Conservation (phyloP, 2,113 vertebrate genomes). For the Origma solitaria region DNA sequence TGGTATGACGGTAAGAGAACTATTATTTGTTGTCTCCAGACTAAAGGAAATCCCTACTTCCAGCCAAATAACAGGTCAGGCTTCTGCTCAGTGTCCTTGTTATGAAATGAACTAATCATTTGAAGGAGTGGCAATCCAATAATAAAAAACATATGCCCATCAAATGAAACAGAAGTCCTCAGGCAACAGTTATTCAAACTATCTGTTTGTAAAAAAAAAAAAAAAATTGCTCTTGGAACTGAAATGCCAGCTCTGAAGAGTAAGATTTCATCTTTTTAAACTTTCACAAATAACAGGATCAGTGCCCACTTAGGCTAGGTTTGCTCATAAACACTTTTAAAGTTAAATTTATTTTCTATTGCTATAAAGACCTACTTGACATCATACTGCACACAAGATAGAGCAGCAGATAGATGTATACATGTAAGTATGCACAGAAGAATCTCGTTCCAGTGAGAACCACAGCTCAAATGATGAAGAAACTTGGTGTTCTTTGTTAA, state of each 20-base stretch:
- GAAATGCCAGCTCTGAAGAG: neutral
- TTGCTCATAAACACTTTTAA: neutral
- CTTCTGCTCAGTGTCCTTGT: neutral
- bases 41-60: neutral
- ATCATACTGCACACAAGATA: neutral
- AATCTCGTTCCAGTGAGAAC: neutral
- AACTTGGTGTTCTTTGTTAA: neutral
- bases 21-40: neutral
- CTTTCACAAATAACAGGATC: neutral
- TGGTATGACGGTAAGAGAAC: neutral
- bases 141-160: neutral
- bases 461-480: neutral
- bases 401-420: neutral
- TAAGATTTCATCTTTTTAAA: neutral
- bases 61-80: neutral
- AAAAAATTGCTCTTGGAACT: neutral
- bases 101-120: neutral
- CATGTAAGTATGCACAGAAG: accelerated
- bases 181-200: neutral
- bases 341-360: neutral
- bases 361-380: neutral
- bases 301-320: neutral
- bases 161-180: neutral
- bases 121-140: neutral
- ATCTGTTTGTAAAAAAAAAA: neutral